Evolutionary conservation across 2,113 vertebrate species (phyloP), one percentile per base, ranked within the genome.

Genomic region (Gila orcuttii): DNA sequence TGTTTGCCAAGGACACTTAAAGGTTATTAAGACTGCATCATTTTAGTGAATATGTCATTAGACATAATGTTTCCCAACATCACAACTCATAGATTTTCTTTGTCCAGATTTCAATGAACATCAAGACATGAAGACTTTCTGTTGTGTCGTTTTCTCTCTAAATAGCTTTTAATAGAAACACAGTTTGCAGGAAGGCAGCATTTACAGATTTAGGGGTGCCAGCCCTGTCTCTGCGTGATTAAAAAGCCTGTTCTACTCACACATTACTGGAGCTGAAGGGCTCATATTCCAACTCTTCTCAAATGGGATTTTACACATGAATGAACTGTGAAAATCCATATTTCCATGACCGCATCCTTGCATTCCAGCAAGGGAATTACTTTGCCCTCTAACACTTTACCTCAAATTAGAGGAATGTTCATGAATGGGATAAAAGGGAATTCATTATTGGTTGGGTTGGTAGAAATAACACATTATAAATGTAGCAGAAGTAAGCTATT

Each of bases 401-500:
- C 82, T 86, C 74, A 91, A 92, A 92, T 92, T 91, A 89, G 88
- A 62, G 77, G 85, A 88, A 91, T 90, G 88, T 80, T 89, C 89
- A 87, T 90, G 91, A 93, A 92, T 73, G 9, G 64, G 33, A 39
- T 60, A 33, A 39, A 31, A 60, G 21, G 21, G 86, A 92, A 93
- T 90, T 90, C 90, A 93, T 93, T 93, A 93, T 83, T 21, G 55
- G 88, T 91, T 90, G 86, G 87, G 88, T 92, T 90, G 89, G 86
- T 60, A 60, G 86, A 93, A 94, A 95, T 91, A 91, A 92, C 90
- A 93, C 88, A 93, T 94, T 94, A 93, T 92, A 90, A 93, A 92
- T 79, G 88, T 86, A 91, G 90, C 92, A 93, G 92, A 92, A 94
- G 90, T 92, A 92, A 91, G 90, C 92, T 90, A 94, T 95, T 95